phyloP scores from a whole-genome alignment of 2,888 invertebrate genomes.

The Sminthurides aquaticus region DNA sequence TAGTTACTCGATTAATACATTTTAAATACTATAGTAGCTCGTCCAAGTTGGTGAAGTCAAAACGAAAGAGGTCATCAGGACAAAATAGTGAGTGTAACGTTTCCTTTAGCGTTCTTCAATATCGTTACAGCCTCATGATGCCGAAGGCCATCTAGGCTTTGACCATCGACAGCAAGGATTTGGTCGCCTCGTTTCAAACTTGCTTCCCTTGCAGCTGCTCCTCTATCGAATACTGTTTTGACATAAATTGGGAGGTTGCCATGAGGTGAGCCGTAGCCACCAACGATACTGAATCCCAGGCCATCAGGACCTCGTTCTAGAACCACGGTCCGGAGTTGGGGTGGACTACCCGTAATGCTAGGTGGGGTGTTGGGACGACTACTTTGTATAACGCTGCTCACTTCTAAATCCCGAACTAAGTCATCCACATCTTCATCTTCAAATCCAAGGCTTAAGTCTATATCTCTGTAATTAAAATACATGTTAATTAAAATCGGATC shows the following conservation, averaged over 20 bases:
- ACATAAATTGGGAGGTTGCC: constrained; percentile 54
- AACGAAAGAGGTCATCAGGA: constrained; percentile 34
- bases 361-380: constrained; percentile 24
- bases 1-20: too few species aligned
- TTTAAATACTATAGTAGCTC: too few species aligned
- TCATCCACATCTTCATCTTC: constrained; percentile 25
- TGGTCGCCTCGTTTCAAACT: constrained; percentile 48
- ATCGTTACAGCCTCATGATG: constrained; percentile 49
- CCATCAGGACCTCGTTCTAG: constrained; percentile 52
- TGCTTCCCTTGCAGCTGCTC: constrained; percentile 47
- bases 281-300: constrained; percentile 54
- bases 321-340: constrained; percentile 44
- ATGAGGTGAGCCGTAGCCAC: constrained; percentile 47
- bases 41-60: too few species aligned
- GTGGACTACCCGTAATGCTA: constrained; percentile 26
- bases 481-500: neutral
- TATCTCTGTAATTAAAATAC: constrained; percentile 5
- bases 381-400: constrained; percentile 11
- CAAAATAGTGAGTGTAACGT: constrained; percentile 50
- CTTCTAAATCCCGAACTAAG: constrained; percentile 13
- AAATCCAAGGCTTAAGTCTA: constrained; percentile 23
- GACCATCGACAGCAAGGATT: constrained; percentile 48
- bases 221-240: constrained; percentile 49
- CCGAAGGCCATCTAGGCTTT: constrained; percentile 47
- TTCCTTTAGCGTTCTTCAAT: constrained; percentile 50